A percentile compares a stretch with the other conserved stretches of the same genome.
Evolutionary conservation across 2,113 vertebrate genomes (phyloP).

Genomic region (Zingel zingel): DNA sequence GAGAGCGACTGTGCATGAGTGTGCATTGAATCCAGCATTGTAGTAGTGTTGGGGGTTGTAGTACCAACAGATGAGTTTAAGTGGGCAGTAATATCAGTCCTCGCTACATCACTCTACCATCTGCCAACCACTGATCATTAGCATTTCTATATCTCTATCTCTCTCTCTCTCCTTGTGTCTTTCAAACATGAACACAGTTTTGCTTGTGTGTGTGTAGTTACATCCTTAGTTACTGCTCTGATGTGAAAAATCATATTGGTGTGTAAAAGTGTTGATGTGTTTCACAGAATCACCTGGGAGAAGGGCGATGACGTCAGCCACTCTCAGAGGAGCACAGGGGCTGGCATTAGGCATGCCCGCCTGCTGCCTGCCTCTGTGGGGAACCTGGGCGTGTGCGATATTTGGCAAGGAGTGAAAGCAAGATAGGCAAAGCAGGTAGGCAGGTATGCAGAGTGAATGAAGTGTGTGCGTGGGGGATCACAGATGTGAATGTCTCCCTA

Average conservation of each 20-base stretch:
- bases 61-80: slow-evolving; percentile 57
- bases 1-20: slow-evolving; percentile 32
- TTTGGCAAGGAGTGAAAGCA: slow-evolving; percentile 33
- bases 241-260: slow-evolving; percentile 22
- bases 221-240: slow-evolving; percentile 17
- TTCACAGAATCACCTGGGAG: slow-evolving; percentile 88
- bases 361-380: slow-evolving; percentile 55
- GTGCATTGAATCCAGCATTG: slow-evolving; percentile 35
- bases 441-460: slow-evolving; percentile 30
- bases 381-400: slow-evolving; percentile 22
- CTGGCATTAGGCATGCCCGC: slow-evolving; percentile 58
- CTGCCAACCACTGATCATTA: slow-evolving; percentile 41
- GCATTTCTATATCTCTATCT: slow-evolving; percentile 15
- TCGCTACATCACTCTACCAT: slow-evolving; percentile 45
- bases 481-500: slow-evolving; percentile 45
- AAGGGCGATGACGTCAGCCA: slow-evolving; percentile 63
- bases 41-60: slow-evolving; percentile 44
- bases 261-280: slow-evolving; percentile 76
- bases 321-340: slow-evolving; percentile 50
- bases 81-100: slow-evolving; percentile 52
- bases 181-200: slow-evolving; percentile 37
- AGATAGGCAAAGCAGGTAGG: slow-evolving; percentile 11
- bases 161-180: slow-evolving; percentile 27
- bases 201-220: slow-evolving; percentile 4
- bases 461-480: slow-evolving; percentile 28